Evolutionary conservation across 2,797 vertebrate genomes (phyloP), one percentile per base, ranked within the genome.

Genomic region (Periophthalmus magnuspinnatus): DNA sequence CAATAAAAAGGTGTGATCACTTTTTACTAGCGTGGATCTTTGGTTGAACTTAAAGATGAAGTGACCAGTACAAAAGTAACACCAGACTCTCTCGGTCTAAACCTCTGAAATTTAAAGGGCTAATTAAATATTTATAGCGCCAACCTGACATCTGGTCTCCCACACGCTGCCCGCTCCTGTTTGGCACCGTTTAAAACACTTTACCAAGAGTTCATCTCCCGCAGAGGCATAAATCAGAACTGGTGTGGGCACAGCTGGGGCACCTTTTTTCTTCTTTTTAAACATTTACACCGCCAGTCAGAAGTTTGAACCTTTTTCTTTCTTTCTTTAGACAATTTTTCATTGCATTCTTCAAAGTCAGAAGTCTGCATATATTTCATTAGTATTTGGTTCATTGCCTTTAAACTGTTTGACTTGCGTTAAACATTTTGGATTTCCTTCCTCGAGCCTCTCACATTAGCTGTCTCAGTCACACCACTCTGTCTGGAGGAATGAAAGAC

Each of bases 101-200:
- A 77, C 78, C 75, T 68, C 59, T 56, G 41, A 81, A 74, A 21
- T 76, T 88, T 78, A 84, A 1, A 10, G 65, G 48, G 1, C 0
- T 63, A 14, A 52, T 80, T 65, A 66, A 1, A 68, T 19, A 21
- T 90, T 90, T 62, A 87, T 65, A n/a, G 57, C 1, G 16, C 52
- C 64, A 78, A 1, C 11, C 19, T 14, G 71, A 0, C 87, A 86
- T 88, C 83, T 88, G 85, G 83, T 41, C 78, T 82, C 71, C 71
- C 84, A 75, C 60, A 58, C 9, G 57, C 74, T 61, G 70, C 68
- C 48, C 64, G 81, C 87, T 87, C 71, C 85, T 83, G 80, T 78
- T 76, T 78, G 82, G 79, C 73, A 76, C 32, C 58, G 33, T 14
- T 73, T 79, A 65, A 83, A 83, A 11, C 67, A 59, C 69, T 28